Base-by-base conservation (phyloP, 2,888 invertebrate species). In the Apocheima hispidaria region DNA sequence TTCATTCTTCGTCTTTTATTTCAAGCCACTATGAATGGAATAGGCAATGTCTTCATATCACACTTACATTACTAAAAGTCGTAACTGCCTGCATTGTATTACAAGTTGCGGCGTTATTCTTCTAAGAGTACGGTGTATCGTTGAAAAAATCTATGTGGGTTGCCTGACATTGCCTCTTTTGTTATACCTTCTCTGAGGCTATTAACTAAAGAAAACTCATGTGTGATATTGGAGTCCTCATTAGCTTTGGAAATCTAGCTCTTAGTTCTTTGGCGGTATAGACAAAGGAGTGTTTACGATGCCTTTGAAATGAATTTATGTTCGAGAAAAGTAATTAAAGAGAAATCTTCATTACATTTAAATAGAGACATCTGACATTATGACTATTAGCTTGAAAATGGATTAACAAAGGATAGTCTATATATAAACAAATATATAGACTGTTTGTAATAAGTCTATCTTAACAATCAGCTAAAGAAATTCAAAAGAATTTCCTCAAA, bases 1-100 rank as follows among this genome's bases (percentile, higher is more conserved):
- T 91, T 89, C 87, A 88, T 89, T 88, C 83, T 77, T 77, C 72
- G 78, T 83, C 85, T 81, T 90, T 90, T 91, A 89, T 89, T 90
- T 88, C 82, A 84, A 83, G 79, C 67, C 75, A 73, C 75, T 80
- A 78, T 87, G 86, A 86, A 87, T 83, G 71, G 80, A 72, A 79
- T 79, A 81, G 80, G 66, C 79, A 75, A 84, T 80, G 82, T 84
- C 86, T 86, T 84, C 81, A 84, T 88, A 86, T 81, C 12, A 79
- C 74, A 57, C 50, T 65, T 69, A 71, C 71, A 78, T 77, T 60
- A 73, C 81, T 82, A 82, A 85, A 82, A 78, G 50, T 4, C 50
- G 5, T 44, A 55, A 43, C 33, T 26, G 21, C 49, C 43, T n/a
- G n/a, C 23, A 46, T 44, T 50, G 50, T 33, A 12, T 36, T 40